A percentile compares a stretch with the other conserved stretches of the same genome.
Conservation (phyloP, 2,888 invertebrate species). For the Pollenia labialis region DNA sequence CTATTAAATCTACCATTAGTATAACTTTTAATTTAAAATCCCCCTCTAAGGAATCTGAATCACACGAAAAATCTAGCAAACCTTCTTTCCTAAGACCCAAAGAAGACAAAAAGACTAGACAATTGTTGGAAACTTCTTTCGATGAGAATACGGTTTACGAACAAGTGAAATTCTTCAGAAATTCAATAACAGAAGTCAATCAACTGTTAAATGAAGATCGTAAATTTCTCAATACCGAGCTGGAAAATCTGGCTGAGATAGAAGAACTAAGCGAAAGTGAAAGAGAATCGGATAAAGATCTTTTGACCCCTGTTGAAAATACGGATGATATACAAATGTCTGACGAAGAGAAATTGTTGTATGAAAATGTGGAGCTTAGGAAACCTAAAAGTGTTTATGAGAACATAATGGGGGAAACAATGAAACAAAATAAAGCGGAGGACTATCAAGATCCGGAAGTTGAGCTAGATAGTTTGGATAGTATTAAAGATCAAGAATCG, state of each 20-base stretch:
- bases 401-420: constrained; percentile 81
- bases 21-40: constrained; percentile 88
- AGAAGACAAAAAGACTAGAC: constrained; percentile 74
- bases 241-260: constrained; percentile 78
- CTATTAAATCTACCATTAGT: constrained; percentile 89
- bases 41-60: constrained; percentile 83
- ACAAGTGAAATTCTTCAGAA: constrained; percentile 90
- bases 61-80: constrained; percentile 84
- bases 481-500: constrained; percentile 76
- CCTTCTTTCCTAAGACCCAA: constrained; percentile 72
- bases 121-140: constrained; percentile 86
- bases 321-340: constrained; percentile 68
- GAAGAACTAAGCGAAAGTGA: constrained; percentile 68
- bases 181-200: constrained; percentile 91
- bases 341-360: constrained; percentile 80
- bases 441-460: constrained; percentile 63
- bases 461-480: constrained; percentile 80
- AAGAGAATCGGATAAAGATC: constrained; percentile 68
- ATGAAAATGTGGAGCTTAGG: constrained; percentile 84
- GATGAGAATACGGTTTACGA: constrained; percentile 87
- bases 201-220: constrained; percentile 84
- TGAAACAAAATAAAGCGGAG: constrained; percentile 76
- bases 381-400: constrained; percentile 82
- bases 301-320: constrained; percentile 52
- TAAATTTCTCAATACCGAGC: constrained; percentile 63